These are phyloP conservation scores for Falco rusticolus DNA, from an alignment of 2,797 vertebrate species.

Conservation along the genomic window DNA sequence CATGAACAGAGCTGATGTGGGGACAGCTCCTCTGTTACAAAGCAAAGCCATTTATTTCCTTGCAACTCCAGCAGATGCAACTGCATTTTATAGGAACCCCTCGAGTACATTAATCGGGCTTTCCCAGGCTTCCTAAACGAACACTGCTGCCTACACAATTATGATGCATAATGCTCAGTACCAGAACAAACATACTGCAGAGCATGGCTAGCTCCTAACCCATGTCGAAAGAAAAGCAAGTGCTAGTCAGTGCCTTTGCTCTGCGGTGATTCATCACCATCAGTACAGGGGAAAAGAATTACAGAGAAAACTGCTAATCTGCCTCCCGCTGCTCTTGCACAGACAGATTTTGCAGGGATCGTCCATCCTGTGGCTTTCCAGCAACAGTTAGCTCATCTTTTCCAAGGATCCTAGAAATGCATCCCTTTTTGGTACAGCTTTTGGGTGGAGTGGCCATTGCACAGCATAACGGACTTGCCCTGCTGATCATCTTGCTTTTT, in stretches of 20 bases:
- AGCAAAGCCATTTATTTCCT: not conserved
- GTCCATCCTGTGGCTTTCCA: accelerated
- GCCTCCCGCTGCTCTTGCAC: not conserved
- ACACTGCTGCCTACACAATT: not conserved
- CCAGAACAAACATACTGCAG: not conserved
- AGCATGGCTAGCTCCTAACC: not conserved
- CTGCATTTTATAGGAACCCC: not conserved
- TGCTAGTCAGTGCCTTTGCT: not conserved
- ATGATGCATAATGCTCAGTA: not conserved
- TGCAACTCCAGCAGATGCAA: not conserved
- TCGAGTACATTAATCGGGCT: not conserved
- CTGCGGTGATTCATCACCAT: not conserved
- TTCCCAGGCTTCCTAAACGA: not conserved
- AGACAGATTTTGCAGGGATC: accelerated
- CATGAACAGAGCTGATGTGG: accelerated
- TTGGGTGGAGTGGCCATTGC: accelerated
- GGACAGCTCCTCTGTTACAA: not conserved
- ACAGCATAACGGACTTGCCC: accelerated
- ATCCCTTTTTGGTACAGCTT: accelerated
- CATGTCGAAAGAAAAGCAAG: not conserved
- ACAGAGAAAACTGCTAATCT: not conserved
- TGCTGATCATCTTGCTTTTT: not conserved
- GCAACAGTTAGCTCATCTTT: not conserved
- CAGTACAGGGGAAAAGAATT: accelerated
- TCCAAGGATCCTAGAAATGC: not conserved